phyloP scores from a whole-genome alignment of 2,888 invertebrate genomes.

The Nasonovia ribisnigri region DNA sequence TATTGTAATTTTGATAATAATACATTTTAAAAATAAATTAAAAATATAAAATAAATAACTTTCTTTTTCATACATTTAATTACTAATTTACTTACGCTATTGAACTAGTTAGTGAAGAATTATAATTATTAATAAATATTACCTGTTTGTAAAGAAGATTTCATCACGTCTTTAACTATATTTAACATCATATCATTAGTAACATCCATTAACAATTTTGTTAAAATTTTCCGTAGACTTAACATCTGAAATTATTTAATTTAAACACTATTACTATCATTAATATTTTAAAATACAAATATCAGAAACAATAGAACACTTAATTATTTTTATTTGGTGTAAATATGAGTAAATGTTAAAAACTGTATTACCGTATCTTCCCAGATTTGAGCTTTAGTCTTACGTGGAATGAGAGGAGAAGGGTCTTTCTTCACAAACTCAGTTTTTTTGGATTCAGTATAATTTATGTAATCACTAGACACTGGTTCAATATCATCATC shows the following conservation, averaged over 20 bases:
- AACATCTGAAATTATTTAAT: constrained; percentile 78
- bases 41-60: constrained; percentile 38
- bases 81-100: constrained; percentile 41
- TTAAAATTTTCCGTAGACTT: constrained; percentile 87
- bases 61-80: not conserved
- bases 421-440: constrained; percentile 70
- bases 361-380: constrained; percentile 72
- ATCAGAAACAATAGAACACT: not conserved
- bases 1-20: constrained; percentile 77
- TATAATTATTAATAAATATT: constrained; percentile 41
- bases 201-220: constrained; percentile 93
- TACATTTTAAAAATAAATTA: constrained; percentile 70
- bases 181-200: constrained; percentile 89
- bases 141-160: constrained; percentile 74
- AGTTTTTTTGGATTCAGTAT: constrained; percentile 69
- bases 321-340: not conserved
- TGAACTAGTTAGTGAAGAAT: not conserved
- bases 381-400: constrained; percentile 74
- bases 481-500: constrained; percentile 27
- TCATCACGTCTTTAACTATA: constrained; percentile 83
- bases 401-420: constrained; percentile 62
- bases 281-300: not conserved
- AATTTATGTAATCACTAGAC: constrained; percentile 72
- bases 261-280: not conserved
- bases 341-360: constrained; percentile 42